Percentiles rank a stretch among this genome's conserved stretches.
phyloP scores from a whole-genome alignment of 2,888 invertebrate species.

The Drosophila mulleri region DNA sequence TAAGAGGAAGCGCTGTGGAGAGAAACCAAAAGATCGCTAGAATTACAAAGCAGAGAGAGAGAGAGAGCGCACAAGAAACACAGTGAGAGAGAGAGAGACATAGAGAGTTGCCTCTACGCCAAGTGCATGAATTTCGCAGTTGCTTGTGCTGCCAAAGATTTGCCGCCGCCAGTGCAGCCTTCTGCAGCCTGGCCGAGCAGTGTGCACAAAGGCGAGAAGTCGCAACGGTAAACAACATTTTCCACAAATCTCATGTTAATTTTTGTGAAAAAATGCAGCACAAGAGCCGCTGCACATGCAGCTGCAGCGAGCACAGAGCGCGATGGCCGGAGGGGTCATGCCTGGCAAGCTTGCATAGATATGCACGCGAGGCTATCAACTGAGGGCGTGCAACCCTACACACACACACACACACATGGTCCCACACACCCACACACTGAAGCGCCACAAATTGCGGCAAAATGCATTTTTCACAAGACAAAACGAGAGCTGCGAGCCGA shows the following conservation, averaged over 20 bases:
- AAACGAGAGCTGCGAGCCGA: slow-evolving; percentile 22
- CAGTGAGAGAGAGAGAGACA: no score
- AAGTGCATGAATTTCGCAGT: neutral
- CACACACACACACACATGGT: slow-evolving; percentile 5
- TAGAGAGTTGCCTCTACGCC: no score
- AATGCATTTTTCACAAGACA: slow-evolving; percentile 77
- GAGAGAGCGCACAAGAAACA: no score
- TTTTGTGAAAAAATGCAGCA: slow-evolving; percentile 47
- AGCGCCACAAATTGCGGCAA: slow-evolving; percentile 72
- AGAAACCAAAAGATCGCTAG: no score
- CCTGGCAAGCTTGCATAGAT: slow-evolving; percentile 16
- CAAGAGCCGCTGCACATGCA: slow-evolving; percentile 38
- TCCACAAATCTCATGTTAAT: slow-evolving; percentile 57
- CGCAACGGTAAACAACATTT: slow-evolving; percentile 39
- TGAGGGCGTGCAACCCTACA: slow-evolving; percentile 4
- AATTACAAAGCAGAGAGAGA: no score
- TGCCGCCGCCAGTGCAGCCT: neutral
- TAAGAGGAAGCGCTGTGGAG: no score
- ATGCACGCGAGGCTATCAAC: slow-evolving; percentile 30
- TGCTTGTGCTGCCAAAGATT: no score
- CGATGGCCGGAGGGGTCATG: slow-evolving; percentile 22
- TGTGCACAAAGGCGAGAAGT: slow-evolving; percentile 18
- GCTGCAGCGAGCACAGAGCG: slow-evolving; percentile 25
- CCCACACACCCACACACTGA: slow-evolving; percentile 11
- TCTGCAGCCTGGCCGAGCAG: neutral